Base-by-base conservation (phyloP, 2,888 invertebrate species). In the Spisula solida region DNA sequence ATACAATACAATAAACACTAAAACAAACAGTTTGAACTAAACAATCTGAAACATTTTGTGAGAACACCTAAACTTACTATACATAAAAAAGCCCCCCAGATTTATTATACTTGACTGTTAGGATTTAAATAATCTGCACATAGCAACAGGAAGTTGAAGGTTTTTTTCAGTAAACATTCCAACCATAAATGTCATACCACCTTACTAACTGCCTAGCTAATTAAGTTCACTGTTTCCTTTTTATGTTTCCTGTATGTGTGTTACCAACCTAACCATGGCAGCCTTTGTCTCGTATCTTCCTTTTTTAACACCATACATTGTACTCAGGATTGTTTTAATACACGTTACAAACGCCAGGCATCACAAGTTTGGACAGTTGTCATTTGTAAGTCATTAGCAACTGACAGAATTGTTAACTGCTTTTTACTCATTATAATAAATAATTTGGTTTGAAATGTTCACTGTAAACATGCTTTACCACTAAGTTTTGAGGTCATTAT, bases 361-460 rank as follows among this genome's bases (percentile, higher is more conserved):
- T 34, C 75, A 75, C 31, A 75, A 18, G 16, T 75, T 75, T 75
- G 1, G 75, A 75, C 75, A 75, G 18, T 75, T 75, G 75, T 75
- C 75, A 75, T 75, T 75, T 75, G 75, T 75, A 75, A 75, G 75
- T 34, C 31, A 75, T 75, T 75, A 75, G 75, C 16, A 25, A 18
- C 29, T 5, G 75, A 31, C 31, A 34, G 2, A 75, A 75, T 75
- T 75, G 34, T 34, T 75, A 75, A 75, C 31, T 75, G 34, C 31
- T 75, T 75, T 75, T 34, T 75, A 25, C 34, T 34, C 29, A 34
- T 34, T 75, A 34, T 31, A 34, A 34, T 75, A 25, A 75, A 34
- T 75, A 75, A 75, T 25, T 34, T 18, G 31, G 25, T 31, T 75
- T 75, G 25, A 60, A 60, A 25, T 60, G 25, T 60, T 60, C n/a